Evolutionary conservation across 2,113 vertebrate genomes (phyloP).

Genomic region (Raja brachyura): DNA sequence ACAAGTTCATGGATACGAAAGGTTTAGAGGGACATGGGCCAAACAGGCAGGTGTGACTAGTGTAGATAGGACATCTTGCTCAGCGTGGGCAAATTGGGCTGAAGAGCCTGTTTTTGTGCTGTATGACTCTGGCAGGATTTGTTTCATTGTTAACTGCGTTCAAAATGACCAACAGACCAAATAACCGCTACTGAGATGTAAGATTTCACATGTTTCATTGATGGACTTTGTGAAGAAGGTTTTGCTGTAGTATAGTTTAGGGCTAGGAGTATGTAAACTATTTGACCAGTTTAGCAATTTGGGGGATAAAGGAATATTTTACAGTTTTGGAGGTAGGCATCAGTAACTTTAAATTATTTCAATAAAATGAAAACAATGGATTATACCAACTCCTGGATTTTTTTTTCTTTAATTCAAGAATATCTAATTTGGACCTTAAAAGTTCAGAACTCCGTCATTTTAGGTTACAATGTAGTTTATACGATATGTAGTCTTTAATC

Average conservation of each 20-base stretch:
- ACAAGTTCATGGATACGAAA: too few species aligned
- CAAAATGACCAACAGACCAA: not conserved
- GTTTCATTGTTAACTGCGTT: not conserved
- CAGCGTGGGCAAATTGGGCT: too few species aligned
- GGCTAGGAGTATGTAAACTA: too few species aligned
- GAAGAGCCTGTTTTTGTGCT: too few species aligned
- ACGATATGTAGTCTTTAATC: not conserved
- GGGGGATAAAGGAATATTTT: not conserved
- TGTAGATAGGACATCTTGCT: too few species aligned
- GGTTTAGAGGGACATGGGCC: too few species aligned
- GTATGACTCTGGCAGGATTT: not conserved
- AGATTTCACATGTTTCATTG: too few species aligned
- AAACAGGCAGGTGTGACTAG: too few species aligned
- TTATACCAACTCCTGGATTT: not conserved
- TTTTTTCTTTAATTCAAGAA: not conserved
- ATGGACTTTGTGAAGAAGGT: too few species aligned
- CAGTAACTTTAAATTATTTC: not conserved
- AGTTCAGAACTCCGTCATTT: not conserved
- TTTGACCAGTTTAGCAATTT: too few species aligned
- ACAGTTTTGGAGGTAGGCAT: not conserved
- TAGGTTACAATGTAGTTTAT: not conserved
- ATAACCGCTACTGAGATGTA: not conserved
- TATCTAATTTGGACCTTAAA: not conserved
- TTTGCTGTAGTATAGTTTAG: too few species aligned
- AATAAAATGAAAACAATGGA: not conserved